Evolutionary conservation across 2,113 vertebrate species (phyloP), one percentile per base, ranked within the genome.

Genomic region (Parus major): DNA sequence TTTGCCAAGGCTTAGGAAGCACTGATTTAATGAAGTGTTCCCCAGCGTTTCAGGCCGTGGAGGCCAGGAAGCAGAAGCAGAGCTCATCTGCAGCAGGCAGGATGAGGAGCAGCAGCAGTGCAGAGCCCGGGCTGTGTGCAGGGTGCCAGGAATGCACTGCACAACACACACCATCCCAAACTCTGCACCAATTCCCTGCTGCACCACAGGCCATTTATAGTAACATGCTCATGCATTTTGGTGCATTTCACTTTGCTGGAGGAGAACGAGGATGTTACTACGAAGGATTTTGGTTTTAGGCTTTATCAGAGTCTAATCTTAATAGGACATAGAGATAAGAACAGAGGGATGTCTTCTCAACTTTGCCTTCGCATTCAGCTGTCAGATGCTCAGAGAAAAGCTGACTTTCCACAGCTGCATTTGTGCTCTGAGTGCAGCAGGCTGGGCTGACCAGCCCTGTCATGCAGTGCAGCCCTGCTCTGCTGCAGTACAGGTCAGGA

Each of bases 201-300:
- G 93, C 95, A 94, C n/a, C 86, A 56, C 82, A 88, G 79, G 5
- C 90, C 93, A 70, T 85, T 66, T 92, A 82, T 75, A 95, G 92
- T 5, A 93, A 92, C 49, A 4, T 2, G 29, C 36, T 57, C 35
- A 15, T 73, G 87, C 87, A 70, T 90, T 91, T 76, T 82, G 92
- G 87, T 87, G 85, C 93, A 77, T 92, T 91, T 96, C 82, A 11
- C 82, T 77, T 25, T 10, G 35, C 42, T 90, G 0, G 0, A 19
- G 63, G 29, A 86, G 84, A 65, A 7, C 22, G n/a, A 82, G 73
- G 42, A 10, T 2, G 6, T 29, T 28, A 8, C 1, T 0, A 49
- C 21, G 68, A 15, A 65, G 57, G 50, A 9, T 31, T 70, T 76
- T 4, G 55, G 1, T 4, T 50, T 80, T 21, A 19, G 42, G 18